A percentile compares a stretch with the other conserved stretches of the same genome.
Evolutionary conservation across 2,888 invertebrate genomes (phyloP).

Genomic region (Noctua fimbriata): DNA sequence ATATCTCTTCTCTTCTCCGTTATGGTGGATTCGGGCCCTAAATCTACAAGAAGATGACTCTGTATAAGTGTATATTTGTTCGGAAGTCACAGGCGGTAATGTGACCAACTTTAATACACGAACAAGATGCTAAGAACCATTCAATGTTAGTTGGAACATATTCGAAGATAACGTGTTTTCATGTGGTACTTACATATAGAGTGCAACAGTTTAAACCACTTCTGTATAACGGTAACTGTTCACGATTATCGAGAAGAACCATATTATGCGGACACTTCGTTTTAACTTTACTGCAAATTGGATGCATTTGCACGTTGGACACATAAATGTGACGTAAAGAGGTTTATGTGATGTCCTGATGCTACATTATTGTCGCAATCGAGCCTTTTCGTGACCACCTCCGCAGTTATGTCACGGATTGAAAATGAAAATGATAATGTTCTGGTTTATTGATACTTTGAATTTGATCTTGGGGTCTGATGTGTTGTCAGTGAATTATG

Average conservation of each 20-base stretch:
- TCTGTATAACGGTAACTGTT: constrained; percentile 50
- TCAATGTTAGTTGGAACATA: constrained; percentile 27
- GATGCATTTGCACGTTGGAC: constrained; percentile 80
- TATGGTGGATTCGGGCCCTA: not conserved
- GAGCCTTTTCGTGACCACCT: constrained; percentile 29
- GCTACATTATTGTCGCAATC: constrained; percentile 54
- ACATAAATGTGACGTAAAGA: constrained; percentile 71
- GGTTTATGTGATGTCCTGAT: constrained; percentile 58
- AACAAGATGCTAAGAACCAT: constrained; percentile 40
- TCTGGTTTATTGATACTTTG: constrained; percentile 26
- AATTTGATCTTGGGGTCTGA: not conserved
- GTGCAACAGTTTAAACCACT: constrained; percentile 59
- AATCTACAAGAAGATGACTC: not conserved
- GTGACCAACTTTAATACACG: constrained; percentile 17
- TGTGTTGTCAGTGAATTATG: not conserved
- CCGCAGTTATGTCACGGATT: constrained; percentile 20
- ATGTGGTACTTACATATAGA: constrained; percentile 44
- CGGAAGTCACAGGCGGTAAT: constrained; percentile 11
- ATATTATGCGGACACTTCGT: constrained; percentile 54
- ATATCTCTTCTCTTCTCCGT: not conserved
- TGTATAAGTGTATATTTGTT: constrained; percentile 17
- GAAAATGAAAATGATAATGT: constrained; percentile 33
- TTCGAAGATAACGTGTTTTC: constrained; percentile 47
- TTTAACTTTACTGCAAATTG: constrained; percentile 85
- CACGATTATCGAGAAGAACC: constrained; percentile 63